Conservation (phyloP, 2,797 vertebrate species). For the Kryptopterus vitreolus region DNA sequence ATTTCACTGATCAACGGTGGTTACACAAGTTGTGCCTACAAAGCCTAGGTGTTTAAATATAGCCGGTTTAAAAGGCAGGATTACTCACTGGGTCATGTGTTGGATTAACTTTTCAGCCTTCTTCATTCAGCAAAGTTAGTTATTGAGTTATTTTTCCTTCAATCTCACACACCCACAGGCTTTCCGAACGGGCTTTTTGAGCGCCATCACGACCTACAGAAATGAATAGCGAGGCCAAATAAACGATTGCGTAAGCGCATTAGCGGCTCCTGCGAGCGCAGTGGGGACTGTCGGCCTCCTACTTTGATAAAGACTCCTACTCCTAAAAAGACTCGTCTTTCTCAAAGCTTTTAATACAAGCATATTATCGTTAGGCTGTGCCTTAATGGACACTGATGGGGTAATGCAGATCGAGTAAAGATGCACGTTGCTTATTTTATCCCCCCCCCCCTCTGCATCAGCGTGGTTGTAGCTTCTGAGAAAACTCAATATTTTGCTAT, state of each 20-base stretch:
- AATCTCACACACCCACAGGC: slow-evolving; percentile 26
- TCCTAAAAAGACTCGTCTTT: slow-evolving; percentile 12
- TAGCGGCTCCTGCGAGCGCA: slow-evolving; percentile 9
- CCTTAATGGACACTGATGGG: slow-evolving; percentile 25
- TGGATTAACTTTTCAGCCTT: slow-evolving; percentile 16
- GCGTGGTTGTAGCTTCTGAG: not conserved
- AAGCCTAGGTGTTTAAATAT: slow-evolving; percentile 24
- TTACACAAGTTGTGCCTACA: slow-evolving; percentile 11
- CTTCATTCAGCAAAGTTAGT: slow-evolving; percentile 29
- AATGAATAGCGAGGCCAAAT: slow-evolving; percentile 21
- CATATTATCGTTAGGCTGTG: not conserved
- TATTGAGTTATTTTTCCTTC: slow-evolving; percentile 27
- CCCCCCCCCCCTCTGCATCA: too few species aligned
- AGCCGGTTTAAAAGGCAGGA: not conserved
- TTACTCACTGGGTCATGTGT: slow-evolving; percentile 22
- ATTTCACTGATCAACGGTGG: slow-evolving; percentile 11
- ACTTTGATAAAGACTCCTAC: slow-evolving; percentile 19
- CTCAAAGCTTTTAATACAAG: slow-evolving; percentile 28
- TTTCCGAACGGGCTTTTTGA: slow-evolving; percentile 14
- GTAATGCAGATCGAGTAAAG: not conserved
- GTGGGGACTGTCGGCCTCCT: slow-evolving; percentile 10
- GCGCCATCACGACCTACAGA: slow-evolving; percentile 2
- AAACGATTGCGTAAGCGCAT: slow-evolving; percentile 23
- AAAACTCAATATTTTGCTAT: slow-evolving; percentile 9
- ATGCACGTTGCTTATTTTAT: not conserved